phyloP scores from a whole-genome alignment of 2,797 vertebrate species.

The Pangasius larnaudii region DNA sequence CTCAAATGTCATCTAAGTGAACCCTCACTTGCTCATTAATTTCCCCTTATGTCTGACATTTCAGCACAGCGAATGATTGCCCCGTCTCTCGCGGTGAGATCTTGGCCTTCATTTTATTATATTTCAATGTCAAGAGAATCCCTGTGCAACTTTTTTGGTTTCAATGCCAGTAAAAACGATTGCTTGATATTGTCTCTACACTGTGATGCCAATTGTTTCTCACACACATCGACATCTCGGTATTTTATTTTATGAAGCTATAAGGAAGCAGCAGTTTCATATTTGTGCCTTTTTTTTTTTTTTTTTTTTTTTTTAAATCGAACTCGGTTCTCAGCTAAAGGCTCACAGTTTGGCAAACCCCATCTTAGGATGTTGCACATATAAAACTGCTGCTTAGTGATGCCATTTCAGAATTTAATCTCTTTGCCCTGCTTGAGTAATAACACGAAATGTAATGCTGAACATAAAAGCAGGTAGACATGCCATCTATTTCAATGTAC shows the following conservation, averaged over 20 bases:
- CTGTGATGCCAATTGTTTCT: not conserved
- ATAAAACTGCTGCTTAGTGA: not conserved
- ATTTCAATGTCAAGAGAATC: slow-evolving; percentile 33
- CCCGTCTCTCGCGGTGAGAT: slow-evolving; percentile 34
- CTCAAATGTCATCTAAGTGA: slow-evolving; percentile 53
- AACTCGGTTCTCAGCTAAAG: not conserved
- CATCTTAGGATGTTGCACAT: not conserved
- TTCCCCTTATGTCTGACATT: slow-evolving; percentile 56
- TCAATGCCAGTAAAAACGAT: not conserved
- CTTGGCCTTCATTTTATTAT: slow-evolving; percentile 28
- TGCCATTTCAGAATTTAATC: slow-evolving; percentile 7
- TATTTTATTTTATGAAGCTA: slow-evolving; percentile 8
- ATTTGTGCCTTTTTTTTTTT: not conserved
- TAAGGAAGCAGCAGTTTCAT: not conserved
- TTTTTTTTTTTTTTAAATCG: not conserved
- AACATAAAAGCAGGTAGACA: slow-evolving; percentile 14
- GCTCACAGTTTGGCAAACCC: not conserved
- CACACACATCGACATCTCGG: not conserved
- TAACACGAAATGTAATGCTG: not conserved
- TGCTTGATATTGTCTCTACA: not conserved
- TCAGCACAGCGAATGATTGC: slow-evolving; percentile 31
- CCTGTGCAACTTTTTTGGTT: not conserved
- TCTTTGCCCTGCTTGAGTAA: slow-evolving; percentile 15
- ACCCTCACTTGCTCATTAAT: slow-evolving; percentile 50
- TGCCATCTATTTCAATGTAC: not conserved